phyloP scores from a whole-genome alignment of 2,888 invertebrate genomes.

The Eupelmus urozonus region DNA sequence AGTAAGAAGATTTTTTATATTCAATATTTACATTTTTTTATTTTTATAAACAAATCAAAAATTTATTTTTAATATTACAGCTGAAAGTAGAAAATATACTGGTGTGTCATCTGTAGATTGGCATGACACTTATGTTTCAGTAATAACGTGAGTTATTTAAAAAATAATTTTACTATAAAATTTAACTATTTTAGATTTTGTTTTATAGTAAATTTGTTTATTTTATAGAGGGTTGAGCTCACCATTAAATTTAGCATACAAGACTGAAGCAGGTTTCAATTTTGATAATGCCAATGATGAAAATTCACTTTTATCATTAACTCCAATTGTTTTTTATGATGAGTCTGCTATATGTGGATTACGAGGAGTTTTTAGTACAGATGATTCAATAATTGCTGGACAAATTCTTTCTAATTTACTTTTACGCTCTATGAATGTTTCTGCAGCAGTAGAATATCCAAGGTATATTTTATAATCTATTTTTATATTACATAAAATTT shows the following conservation, averaged over 20 bases:
- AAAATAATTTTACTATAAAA: slow-evolving; percentile 12
- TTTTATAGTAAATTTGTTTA: slow-evolving; percentile 38
- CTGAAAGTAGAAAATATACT: slow-evolving; percentile 78
- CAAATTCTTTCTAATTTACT: slow-evolving; percentile 79
- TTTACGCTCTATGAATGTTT: slow-evolving; percentile 77
- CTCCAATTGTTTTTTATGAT: slow-evolving; percentile 70
- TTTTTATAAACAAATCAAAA: no score
- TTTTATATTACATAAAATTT: not conserved
- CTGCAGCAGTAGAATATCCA: slow-evolving; percentile 78
- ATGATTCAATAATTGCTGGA: slow-evolving; percentile 78
- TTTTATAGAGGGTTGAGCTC: slow-evolving; percentile 79
- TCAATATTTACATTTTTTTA: no score
- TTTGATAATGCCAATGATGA: slow-evolving; percentile 75
- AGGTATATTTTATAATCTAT: slow-evolving; percentile 70
- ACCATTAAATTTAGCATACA: slow-evolving; percentile 79
- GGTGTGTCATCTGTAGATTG: slow-evolving; percentile 84
- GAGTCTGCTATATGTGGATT: slow-evolving; percentile 77
- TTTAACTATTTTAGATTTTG: slow-evolving; percentile 22
- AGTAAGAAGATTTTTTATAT: slow-evolving; percentile 43
- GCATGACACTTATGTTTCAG: slow-evolving; percentile 83
- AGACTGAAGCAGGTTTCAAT: slow-evolving; percentile 79
- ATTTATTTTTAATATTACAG: slow-evolving; percentile 70
- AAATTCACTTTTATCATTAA: slow-evolving; percentile 66
- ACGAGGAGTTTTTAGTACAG: slow-evolving; percentile 79
- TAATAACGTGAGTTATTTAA: slow-evolving; percentile 81